A percentile compares a stretch with the other conserved stretches of the same genome.
phyloP scores from a whole-genome alignment of 2,888 invertebrate genomes.

The Spilosoma lubricipeda region DNA sequence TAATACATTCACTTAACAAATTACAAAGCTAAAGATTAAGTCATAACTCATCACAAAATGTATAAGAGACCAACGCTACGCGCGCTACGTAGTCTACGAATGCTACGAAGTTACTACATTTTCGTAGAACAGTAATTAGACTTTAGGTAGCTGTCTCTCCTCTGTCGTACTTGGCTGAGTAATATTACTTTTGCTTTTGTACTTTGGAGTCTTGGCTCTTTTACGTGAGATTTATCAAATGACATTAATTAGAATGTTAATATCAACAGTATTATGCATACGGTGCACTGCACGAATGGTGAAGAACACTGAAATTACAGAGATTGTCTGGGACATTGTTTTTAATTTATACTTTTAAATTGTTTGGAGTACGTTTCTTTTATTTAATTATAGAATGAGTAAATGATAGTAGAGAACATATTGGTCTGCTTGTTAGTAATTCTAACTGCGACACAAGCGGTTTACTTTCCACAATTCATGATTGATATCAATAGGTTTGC shows the following conservation, averaged over 20 bases:
- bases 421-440: too few species aligned
- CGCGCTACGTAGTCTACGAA: conserved; percentile 47
- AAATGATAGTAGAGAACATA: neutral
- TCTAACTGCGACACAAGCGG: too few species aligned
- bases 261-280: conserved; percentile 30
- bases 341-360: neutral
- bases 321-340: neutral
- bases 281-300: conserved; percentile 3
- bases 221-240: conserved; percentile 54
- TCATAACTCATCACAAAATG: conserved; percentile 61
- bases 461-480: too few species aligned
- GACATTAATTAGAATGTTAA: conserved; percentile 44
- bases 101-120: conserved; percentile 58
- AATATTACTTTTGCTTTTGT: conserved; percentile 57
- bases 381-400: neutral
- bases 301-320: neutral
- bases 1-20: conserved; percentile 27
- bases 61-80: conserved; percentile 64
- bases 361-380: neutral
- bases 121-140: conserved; percentile 66
- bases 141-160: conserved; percentile 58
- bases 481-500: too few species aligned
- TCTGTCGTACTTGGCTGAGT: conserved; percentile 52
- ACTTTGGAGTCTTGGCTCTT: conserved; percentile 46
- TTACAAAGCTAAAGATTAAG: conserved; percentile 58